These are phyloP conservation scores for Anisognathus igniventris DNA, from an alignment of 2,797 vertebrate genomes.

Conservation along the genomic window DNA sequence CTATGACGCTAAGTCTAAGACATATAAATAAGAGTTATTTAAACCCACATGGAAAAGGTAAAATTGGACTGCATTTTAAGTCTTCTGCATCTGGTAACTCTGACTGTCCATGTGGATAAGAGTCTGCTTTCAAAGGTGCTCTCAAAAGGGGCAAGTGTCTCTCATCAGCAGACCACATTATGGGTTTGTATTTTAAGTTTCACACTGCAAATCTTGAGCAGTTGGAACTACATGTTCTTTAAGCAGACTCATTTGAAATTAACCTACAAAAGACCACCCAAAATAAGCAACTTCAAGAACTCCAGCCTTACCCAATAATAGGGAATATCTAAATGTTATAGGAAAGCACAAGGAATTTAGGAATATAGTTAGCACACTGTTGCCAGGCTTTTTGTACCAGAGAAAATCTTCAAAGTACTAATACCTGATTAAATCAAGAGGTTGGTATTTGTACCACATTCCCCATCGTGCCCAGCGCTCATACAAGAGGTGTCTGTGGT, in stretches of 20 bases:
- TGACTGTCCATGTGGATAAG: not conserved
- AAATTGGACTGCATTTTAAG: not conserved
- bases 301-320: not conserved
- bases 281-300: not conserved
- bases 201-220: not conserved
- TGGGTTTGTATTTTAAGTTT: not conserved
- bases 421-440: constrained; percentile 97
- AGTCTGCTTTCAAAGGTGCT: not conserved
- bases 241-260: not conserved
- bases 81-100: not conserved
- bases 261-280: not conserved
- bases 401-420: not conserved
- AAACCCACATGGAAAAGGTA: not conserved
- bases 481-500: constrained; percentile 95
- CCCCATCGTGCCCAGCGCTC: constrained; percentile 99
- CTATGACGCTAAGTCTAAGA: not conserved
- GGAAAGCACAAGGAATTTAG: not conserved
- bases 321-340: not conserved
- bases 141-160: not conserved
- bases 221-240: not conserved
- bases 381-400: not conserved
- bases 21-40: not conserved
- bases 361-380: not conserved
- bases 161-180: not conserved
- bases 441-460: constrained; percentile 99